Base-by-base conservation (phyloP, 2,797 vertebrate species). In the Acipenser ruthenus region DNA sequence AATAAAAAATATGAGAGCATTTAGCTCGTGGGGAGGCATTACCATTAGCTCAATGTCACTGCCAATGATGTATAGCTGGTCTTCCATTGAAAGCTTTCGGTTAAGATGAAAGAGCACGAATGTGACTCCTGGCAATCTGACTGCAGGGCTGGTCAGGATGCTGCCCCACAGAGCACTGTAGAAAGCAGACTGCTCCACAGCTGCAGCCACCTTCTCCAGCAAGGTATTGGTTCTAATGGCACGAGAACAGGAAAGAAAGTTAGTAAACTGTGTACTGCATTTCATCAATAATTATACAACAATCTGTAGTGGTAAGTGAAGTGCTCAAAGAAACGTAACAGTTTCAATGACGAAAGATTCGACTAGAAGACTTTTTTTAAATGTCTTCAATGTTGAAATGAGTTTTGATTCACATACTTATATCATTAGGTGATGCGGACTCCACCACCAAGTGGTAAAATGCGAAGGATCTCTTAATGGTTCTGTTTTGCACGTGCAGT, bases 21-120 rank as follows among this genome's bases (percentile, higher is more conserved):
- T 18, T 18, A 18, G 18, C 18, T 18, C 18, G 18, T 18, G 18
- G 37, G 37, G 23, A 23, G 37, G 37, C 37, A 37, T 37, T 90
- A 99, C 97, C 97, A 99, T 99, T 78, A 99, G 87, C 70, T 96
- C 97, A 65, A 99, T 98, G 83, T 99, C 96, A 72, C 91, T 99
- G 83, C 97, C 97, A 67, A 99, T 98, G 77, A 99, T 89, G 69
- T 96, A 98, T 61, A 99, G 95, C 68, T 99, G 97, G 78, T 99
- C 97, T 82, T 99, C 97, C 97, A 99, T 99, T 51, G 95, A 96
- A 67, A 98, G 94, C 74, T 97, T 98, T 72, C 95, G 92, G 75
- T 99, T 99, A 73, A 99, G 85, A 79, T 99, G 97, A 76, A 95
- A 89, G 56, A 99, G 92, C 68, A 98, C 96, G 0, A 95, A 99